Evolutionary conservation across 2,797 vertebrate genomes (phyloP).

Genomic region (Gymnopithys bicolor): DNA sequence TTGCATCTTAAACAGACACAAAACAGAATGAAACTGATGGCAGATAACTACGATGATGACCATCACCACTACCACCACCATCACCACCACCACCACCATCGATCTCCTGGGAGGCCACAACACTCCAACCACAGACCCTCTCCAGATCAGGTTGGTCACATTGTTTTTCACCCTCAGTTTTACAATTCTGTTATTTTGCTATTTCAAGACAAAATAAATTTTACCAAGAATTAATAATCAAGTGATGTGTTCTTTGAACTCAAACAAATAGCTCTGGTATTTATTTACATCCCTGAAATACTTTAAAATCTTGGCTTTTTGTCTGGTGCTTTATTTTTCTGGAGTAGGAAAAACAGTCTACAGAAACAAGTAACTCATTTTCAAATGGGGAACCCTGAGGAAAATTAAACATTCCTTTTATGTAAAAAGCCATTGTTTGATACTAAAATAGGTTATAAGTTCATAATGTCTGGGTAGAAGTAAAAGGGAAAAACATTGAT

Average conservation of each 20-base stretch:
- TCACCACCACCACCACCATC: constrained; percentile 87
- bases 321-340: constrained; percentile 24
- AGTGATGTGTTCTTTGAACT: constrained; percentile 56
- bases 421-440: background rate
- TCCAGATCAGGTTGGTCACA: constrained; percentile 90
- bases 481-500: background rate
- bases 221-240: constrained; percentile 63
- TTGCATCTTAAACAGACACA: constrained; percentile 84
- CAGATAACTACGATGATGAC: constrained; percentile 93
- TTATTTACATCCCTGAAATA: constrained; percentile 68
- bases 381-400: background rate
- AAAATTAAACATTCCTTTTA: background rate
- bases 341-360: background rate
- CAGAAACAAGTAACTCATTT: background rate
- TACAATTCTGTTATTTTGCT: constrained; percentile 25
- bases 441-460: background rate
- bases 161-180: constrained; percentile 3
- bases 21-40: constrained; percentile 94
- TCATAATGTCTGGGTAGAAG: background rate
- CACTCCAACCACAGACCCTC: constrained; percentile 90
- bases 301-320: constrained; percentile 69
- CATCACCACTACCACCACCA: constrained; percentile 87
- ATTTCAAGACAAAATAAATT: constrained; percentile 68
- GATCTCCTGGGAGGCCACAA: constrained; percentile 83
- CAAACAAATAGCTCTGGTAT: constrained; percentile 67